phyloP scores from a whole-genome alignment of 2,113 vertebrate species.

The Nanorana parkeri region DNA sequence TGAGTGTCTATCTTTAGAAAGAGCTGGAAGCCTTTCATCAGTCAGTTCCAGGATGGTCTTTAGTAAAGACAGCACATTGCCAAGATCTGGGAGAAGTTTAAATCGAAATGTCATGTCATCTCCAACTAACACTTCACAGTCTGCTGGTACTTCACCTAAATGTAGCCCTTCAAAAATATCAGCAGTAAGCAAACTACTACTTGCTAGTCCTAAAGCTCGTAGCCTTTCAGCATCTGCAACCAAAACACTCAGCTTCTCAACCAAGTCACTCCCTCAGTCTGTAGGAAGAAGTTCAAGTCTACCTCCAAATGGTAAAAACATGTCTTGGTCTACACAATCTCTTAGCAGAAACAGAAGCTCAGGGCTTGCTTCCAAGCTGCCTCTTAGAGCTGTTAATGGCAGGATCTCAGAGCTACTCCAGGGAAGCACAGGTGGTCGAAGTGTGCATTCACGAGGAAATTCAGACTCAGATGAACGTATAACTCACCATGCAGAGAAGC shows the following conservation, averaged over 20 bases:
- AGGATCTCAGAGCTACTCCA: conserved; percentile 94
- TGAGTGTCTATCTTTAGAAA: conserved; percentile 90
- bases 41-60: conserved; percentile 77
- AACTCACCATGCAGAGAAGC: conserved; percentile 69
- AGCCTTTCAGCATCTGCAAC: conserved; percentile 90
- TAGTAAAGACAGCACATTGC: conserved; percentile 88
- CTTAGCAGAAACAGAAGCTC: conserved; percentile 86
- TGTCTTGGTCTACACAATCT: conserved; percentile 96
- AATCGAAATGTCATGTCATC: conserved; percentile 81
- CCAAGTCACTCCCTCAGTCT: conserved; percentile 91
- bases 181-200: conserved; percentile 92
- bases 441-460: conserved; percentile 67
- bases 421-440: conserved; percentile 74
- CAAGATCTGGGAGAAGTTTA: conserved; percentile 83
- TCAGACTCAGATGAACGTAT: conserved; percentile 69
- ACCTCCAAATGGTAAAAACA: conserved; percentile 84
- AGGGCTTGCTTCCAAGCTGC: conserved; percentile 85
- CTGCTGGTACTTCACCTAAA: conserved; percentile 82
- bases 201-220: conserved; percentile 90
- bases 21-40: conserved; percentile 86
- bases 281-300: conserved; percentile 86
- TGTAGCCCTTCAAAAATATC: conserved; percentile 88
- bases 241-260: conserved; percentile 95
- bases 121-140: conserved; percentile 69
- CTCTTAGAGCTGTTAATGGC: conserved; percentile 89